Percentiles rank a stretch among this genome's conserved stretches.
phyloP scores from a whole-genome alignment of 2,888 invertebrate genomes.

The Onchidella celtica region DNA sequence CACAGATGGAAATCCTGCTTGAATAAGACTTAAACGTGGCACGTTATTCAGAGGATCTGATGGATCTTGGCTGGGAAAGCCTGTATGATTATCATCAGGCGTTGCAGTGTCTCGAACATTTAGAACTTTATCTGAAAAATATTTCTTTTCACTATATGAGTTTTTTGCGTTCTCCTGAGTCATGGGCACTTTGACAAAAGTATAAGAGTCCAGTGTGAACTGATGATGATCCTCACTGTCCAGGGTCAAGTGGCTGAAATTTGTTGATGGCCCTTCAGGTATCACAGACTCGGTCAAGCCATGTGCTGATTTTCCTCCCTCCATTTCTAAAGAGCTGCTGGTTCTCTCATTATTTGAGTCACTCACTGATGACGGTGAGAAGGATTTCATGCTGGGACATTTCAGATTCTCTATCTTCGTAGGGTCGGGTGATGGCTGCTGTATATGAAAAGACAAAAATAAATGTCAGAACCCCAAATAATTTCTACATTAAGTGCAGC shows the following conservation, averaged over 20 bases:
- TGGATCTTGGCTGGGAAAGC: neutral
- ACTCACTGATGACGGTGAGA: neutral
- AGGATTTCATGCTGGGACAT: neutral
- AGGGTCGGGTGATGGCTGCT: too few species aligned
- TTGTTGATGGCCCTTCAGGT: neutral
- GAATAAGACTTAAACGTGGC: neutral
- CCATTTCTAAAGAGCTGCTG: neutral
- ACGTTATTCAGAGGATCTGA: neutral
- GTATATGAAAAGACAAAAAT: too few species aligned
- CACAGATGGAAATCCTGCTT: neutral
- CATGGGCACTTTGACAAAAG: neutral
- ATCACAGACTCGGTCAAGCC: neutral
- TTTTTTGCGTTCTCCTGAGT: neutral
- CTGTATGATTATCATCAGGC: neutral
- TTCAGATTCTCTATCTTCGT: constrained; percentile 18
- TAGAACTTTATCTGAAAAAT: constrained; percentile 1
- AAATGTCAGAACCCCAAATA: too few species aligned
- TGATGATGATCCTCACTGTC: neutral
- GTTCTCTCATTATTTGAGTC: constrained; percentile 18
- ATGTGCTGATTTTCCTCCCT: neutral
- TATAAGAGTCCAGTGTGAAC: constrained; percentile 17
- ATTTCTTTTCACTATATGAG: neutral
- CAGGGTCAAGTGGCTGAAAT: neutral
- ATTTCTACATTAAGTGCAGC: too few species aligned
- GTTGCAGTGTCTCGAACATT: neutral